These are phyloP conservation scores for Semnornis frantzii DNA, from an alignment of 2,113 vertebrate genomes.

Conservation along the genomic window DNA sequence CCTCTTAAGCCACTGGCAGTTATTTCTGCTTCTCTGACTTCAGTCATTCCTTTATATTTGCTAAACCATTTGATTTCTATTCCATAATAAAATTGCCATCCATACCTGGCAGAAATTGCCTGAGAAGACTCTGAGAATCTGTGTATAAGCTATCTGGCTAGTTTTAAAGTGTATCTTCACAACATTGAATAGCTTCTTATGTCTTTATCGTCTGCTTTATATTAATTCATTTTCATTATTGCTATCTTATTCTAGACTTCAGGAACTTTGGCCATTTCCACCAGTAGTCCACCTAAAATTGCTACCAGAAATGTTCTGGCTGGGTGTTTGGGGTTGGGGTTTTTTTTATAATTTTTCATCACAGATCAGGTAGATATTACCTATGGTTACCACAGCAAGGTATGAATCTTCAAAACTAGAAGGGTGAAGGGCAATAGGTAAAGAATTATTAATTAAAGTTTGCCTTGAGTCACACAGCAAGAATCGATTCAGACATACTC, in stretches of 20 bases:
- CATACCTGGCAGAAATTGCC: not conserved
- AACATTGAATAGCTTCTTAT: not conserved
- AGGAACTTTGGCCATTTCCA: not conserved
- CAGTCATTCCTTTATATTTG: not conserved
- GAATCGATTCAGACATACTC: not conserved
- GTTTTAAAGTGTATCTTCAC: not conserved
- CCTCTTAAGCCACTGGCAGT: not conserved
- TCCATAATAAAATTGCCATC: not conserved
- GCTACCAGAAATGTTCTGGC: not conserved
- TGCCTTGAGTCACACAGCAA: not conserved
- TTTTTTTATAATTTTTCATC: not conserved
- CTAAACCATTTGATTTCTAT: not conserved
- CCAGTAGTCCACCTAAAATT: not conserved
- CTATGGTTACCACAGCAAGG: not conserved
- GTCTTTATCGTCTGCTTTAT: not conserved
- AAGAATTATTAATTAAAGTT: not conserved
- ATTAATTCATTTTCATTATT: not conserved
- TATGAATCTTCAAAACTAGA: not conserved
- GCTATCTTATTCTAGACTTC: not conserved
- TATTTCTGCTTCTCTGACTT: not conserved
- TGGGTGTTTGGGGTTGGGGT: not conserved
- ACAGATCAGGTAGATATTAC: not conserved
- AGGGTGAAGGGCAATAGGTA: not conserved
- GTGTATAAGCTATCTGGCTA: not conserved
- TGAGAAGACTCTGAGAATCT: not conserved